phyloP scores from a whole-genome alignment of 2,797 vertebrate genomes.

The Liasis olivaceus region DNA sequence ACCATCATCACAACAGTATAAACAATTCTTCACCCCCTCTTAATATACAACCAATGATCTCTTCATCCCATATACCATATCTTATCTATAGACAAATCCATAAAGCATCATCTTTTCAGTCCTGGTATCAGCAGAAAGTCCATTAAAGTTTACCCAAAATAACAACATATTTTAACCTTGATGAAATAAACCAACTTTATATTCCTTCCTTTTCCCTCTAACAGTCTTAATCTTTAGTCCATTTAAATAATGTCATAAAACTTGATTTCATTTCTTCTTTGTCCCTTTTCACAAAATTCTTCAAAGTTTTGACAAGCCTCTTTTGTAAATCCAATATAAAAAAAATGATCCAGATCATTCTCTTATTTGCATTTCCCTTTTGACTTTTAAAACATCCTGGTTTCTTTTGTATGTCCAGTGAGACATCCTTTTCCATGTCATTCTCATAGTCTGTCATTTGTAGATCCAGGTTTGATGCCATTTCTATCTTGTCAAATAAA shows the following conservation, averaged over 20 bases:
- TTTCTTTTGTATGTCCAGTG: neutral
- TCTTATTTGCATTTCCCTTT: neutral
- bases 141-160: neutral
- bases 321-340: no score
- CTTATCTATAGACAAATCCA: no score
- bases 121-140: neutral
- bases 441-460: neutral
- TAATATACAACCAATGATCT: no score
- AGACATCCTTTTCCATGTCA: neutral
- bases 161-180: neutral
- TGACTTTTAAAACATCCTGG: neutral
- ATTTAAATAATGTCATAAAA: no score
- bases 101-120: neutral
- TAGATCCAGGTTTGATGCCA: neutral
- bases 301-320: no score
- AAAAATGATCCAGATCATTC: no score
- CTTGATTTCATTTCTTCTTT: no score
- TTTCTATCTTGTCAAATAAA: neutral
- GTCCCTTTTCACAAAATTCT: no score
- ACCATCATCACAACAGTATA: no score
- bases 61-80: no score
- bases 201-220: neutral
- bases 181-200: neutral
- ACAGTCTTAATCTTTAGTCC: no score
- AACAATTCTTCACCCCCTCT: no score